Evolutionary conservation across 2,888 invertebrate species (phyloP), one percentile per base, ranked within the genome.

Genomic region (Mongoloraphidia duomilia): DNA sequence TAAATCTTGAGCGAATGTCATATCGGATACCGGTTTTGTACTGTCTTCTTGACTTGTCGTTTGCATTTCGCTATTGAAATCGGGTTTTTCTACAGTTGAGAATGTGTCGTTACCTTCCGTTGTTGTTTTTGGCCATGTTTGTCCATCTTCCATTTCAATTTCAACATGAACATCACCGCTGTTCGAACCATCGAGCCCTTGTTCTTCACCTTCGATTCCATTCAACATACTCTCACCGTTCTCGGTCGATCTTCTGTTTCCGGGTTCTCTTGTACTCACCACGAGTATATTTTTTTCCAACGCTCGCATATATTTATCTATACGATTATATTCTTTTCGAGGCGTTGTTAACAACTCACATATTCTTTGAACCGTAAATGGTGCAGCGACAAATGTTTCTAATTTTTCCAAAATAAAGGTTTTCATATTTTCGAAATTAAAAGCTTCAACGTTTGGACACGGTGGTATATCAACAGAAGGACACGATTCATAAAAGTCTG

Each of bases 291-390:
- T 91, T 68, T 97, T 97, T 66, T 97, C 97, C 51, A 98, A 75
- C 0, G 96, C 97, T 51, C 96, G 75, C 84, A 98, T 88, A 65
- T 88, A 97, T 67, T 97, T 97, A 65, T 96, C 97, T 53, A 93
- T 86, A 53, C 93, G 78, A 62, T 88, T 90, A 67, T 98, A 98
- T 64, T 97, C 94, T 64, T 90, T 91, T 17, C 84, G 78, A 2
- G 97, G 96, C 56, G 82, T 81, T 4, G 89, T 88, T 2, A 98
- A 71, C 34, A 98, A 74, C 67, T 98, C 97, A 68, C 95, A 94
- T 53, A 98, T 79, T 57, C 97, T 77, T 67, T 96, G 96, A 55
- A 96, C 85, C 13, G 96, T 96, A 63, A 96, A 96, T 1, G 96
- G 96, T 8, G 95, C 93, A 46, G 92, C 86, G 39, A 79, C 77